Percentiles rank a stretch among this genome's conserved stretches.
phyloP scores from a whole-genome alignment of 2,113 vertebrate genomes.

The Channa maculata region DNA sequence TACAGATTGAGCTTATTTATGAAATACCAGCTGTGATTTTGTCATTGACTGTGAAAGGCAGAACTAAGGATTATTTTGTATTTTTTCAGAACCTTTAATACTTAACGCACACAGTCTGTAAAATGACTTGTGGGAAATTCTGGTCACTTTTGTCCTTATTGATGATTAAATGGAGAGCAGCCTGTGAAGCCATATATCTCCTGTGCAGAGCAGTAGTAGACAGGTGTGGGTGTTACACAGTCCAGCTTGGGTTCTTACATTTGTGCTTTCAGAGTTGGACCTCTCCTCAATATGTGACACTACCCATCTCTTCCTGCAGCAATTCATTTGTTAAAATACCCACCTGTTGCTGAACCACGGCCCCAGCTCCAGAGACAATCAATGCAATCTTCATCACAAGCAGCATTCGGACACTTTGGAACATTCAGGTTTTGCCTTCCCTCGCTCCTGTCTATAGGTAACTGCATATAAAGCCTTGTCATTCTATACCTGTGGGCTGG shows the following conservation, averaged over 20 bases:
- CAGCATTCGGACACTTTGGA: slow-evolving; percentile 15
- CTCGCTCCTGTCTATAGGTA: slow-evolving; percentile 77
- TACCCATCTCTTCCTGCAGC: background rate
- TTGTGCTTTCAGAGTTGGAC: background rate
- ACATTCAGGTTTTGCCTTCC: slow-evolving; percentile 46
- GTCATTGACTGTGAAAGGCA: background rate
- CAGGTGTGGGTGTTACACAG: slow-evolving; percentile 7
- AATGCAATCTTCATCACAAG: slow-evolving; percentile 37
- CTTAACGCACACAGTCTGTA: background rate
- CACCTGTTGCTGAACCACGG: slow-evolving; percentile 13
- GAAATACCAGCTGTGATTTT: background rate
- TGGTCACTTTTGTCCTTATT: background rate
- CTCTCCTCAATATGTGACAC: background rate
- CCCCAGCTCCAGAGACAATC: slow-evolving; percentile 9
- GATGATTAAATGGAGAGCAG: slow-evolving; percentile 2
- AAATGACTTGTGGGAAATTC: background rate
- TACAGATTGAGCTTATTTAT: background rate
- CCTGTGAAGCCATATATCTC: background rate
- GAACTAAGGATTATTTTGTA: background rate
- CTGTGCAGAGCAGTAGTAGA: background rate
- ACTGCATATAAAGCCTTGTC: slow-evolving; percentile 78
- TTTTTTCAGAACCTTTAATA: background rate
- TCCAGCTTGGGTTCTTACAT: slow-evolving; percentile 2
- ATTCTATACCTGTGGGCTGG: slow-evolving; percentile 78
- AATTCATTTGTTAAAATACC: slow-evolving; percentile 32